Percentiles rank a stretch among this genome's conserved stretches.
These are phyloP conservation scores for Chlorops oryzae DNA, from an alignment of 1,140 invertebrate genomes.

Conservation along the genomic window DNA sequence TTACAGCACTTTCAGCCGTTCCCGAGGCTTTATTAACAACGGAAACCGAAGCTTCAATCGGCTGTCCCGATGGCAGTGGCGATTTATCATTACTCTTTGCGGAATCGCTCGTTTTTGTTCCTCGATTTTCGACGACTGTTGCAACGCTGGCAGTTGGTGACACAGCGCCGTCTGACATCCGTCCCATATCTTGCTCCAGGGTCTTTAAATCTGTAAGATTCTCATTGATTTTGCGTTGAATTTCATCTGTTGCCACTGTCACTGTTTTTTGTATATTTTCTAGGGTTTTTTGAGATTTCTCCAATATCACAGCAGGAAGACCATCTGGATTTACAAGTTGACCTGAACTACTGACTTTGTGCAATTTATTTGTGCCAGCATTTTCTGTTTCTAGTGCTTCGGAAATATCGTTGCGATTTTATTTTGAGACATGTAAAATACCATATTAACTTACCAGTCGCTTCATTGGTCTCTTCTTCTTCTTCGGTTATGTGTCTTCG, in stretches of 20 bases:
- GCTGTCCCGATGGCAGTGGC: conserved; percentile 35
- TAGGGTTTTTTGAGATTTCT: conserved; percentile 34
- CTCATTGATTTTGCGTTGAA: conserved; percentile 42
- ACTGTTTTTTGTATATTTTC: conserved; percentile 39
- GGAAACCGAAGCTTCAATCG: conserved; percentile 42
- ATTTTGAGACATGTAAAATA: background rate
- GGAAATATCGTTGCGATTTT: background rate
- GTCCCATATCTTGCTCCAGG: conserved; percentile 32
- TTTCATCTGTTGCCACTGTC: conserved; percentile 37
- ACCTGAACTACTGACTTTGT: conserved; percentile 7
- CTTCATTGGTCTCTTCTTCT: background rate
- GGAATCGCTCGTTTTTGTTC: conserved; percentile 3
- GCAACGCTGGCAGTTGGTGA: conserved; percentile 29
- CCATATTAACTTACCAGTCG: background rate
- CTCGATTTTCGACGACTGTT: conserved; percentile 24
- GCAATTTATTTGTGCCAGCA: conserved; percentile 49
- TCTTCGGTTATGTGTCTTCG: background rate
- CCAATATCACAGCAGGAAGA: conserved; percentile 30
- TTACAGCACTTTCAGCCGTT: background rate
- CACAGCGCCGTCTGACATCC: conserved; percentile 15
- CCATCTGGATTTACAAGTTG: background rate
- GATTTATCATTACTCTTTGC: conserved; percentile 26
- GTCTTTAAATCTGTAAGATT: conserved; percentile 39
- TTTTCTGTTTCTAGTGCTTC: background rate
- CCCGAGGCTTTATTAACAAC: conserved; percentile 25